Base-by-base conservation (phyloP, 2,797 vertebrate species). In the Perdix hodgsoniae region DNA sequence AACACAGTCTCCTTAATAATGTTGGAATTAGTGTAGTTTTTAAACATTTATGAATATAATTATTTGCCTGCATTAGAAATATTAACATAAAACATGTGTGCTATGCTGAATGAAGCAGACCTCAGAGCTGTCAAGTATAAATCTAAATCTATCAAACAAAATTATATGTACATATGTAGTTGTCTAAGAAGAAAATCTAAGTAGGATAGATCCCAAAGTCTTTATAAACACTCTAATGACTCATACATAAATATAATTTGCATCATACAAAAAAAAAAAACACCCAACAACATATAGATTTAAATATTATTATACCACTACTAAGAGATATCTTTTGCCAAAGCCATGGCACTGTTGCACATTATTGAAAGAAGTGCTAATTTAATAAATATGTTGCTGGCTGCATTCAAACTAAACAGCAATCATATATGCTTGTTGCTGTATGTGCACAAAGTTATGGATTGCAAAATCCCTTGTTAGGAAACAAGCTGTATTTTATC, bases 281-380 rank as follows among this genome's bases (percentile, higher is more conserved):
- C 23, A 4, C 26, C 14, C 27, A 31, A 54, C 27, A 29, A 42
- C 77, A n/a, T 44, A 23, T 9, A 13, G 45, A 65, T 72, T 84
- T 85, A 44, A 96, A 73, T 71, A 93, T 88, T 63, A 75, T 93
- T 70, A 75, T 74, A 19, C 81, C 77, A 73, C 61, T 65, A 60
- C 31, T 42, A 89, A 66, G 85, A 92, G 56, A 80, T 85, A 91
- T 69, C 54, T 88, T 71, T 56, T 40, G 24, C 86, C 73, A 93
- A 78, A 93, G 31, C 42, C 91, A 84, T 95, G 87, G 73, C 72
- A 82, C 92, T 90, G 66, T 94, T 90, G 91, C 72, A 82, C 63
- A 13, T 88, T 86, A 95, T 22, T 50, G 61, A 94, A 97, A 96
- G 77, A 97, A 96, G 91, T 96, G 91, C 91, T 98, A 97, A 98